These are phyloP conservation scores for Elephantulus edwardii DNA, from an alignment of 2,113 vertebrate genomes.

Conservation along the genomic window DNA sequence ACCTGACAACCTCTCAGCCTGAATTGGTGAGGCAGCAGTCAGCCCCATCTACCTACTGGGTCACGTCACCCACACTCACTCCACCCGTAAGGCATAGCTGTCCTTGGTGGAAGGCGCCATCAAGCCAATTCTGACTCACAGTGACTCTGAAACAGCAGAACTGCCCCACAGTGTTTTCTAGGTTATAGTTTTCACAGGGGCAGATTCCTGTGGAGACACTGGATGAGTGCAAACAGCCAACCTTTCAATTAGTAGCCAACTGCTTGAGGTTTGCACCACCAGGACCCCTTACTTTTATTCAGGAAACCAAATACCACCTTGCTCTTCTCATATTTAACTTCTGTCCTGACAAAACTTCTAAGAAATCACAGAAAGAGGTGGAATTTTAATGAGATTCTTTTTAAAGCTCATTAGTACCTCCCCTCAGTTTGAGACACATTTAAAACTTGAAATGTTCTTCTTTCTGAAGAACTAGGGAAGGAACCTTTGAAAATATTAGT, in stretches of 20 bases:
- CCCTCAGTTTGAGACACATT: neutral
- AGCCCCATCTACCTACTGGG: neutral
- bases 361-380: neutral
- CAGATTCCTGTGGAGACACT: neutral
- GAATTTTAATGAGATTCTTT: constrained; percentile 42
- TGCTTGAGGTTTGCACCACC: neutral
- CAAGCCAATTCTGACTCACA: neutral
- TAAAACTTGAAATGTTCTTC: constrained; percentile 24
- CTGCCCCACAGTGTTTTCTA: neutral
- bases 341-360: neutral
- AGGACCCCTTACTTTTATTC: neutral
- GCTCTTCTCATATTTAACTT: neutral
- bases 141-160: neutral
- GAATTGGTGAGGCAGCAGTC: neutral
- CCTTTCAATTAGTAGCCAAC: neutral
- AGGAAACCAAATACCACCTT: constrained; percentile 7
- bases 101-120: neutral
- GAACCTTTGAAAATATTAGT: constrained; percentile 1
- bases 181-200: neutral
- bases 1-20: neutral
- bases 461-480: neutral
- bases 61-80: neutral
- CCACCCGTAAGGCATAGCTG: neutral
- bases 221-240: neutral
- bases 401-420: constrained; percentile 16